These are phyloP conservation scores for Neofelis nebulosa DNA, from an alignment of 2,113 vertebrate genomes.

Conservation along the genomic window DNA sequence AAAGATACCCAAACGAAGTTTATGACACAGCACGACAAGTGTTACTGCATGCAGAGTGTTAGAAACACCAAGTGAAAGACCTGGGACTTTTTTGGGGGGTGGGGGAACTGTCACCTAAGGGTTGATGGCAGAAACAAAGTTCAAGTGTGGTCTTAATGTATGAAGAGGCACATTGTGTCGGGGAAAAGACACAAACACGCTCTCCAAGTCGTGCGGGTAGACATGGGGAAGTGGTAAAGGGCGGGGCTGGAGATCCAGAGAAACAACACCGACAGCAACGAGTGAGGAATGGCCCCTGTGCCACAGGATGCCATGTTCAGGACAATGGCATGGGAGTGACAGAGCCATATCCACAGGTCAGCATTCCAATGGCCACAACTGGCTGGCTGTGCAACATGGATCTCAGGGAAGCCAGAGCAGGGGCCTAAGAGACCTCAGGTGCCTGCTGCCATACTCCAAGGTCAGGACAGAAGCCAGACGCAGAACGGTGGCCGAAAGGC, in stretches of 20 bases:
- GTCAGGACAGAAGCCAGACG: too few species aligned
- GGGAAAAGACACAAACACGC: background rate
- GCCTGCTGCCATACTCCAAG: background rate
- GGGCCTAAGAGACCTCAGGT: fast-evolving
- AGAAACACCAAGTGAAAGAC: background rate
- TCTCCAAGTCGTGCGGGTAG: background rate
- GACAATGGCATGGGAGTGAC: fast-evolving
- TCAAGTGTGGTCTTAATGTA: background rate
- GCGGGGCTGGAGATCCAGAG: background rate
- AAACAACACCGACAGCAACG: too few species aligned
- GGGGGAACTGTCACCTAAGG: background rate
- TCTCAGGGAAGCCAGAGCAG: fast-evolving
- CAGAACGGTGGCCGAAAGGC: background rate
- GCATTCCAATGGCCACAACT: too few species aligned
- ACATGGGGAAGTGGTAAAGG: background rate
- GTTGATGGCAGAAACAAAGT: background rate
- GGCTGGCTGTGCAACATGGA: background rate
- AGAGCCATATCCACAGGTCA: fast-evolving
- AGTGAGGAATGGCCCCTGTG: fast-evolving
- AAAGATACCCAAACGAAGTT: background rate
- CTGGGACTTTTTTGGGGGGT: fast-evolving
- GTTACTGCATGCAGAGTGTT: background rate
- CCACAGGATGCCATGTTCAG: too few species aligned
- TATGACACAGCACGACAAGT: background rate
- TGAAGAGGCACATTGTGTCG: background rate